Evolutionary conservation across 2,113 vertebrate species (phyloP).

Genomic region (Pseudorectes ferrugineus): DNA sequence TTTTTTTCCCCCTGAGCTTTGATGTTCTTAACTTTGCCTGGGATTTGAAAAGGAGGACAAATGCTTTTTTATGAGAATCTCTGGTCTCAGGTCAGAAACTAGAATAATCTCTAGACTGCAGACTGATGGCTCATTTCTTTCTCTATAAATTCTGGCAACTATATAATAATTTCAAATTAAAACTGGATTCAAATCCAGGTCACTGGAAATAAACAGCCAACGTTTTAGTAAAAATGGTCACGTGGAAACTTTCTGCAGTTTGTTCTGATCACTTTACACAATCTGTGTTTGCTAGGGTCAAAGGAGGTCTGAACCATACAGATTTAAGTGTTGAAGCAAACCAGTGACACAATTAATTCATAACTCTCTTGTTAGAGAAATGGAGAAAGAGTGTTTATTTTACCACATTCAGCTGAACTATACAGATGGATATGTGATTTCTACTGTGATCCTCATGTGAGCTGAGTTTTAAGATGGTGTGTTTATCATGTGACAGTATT

Average conservation of each 20-base stretch:
- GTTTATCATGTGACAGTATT: background rate
- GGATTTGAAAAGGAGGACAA: background rate
- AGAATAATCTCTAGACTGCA: background rate
- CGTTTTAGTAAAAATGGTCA: background rate
- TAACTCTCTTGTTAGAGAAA: background rate
- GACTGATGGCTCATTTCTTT: constrained; percentile 25
- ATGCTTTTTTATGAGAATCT: background rate
- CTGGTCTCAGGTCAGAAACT: background rate
- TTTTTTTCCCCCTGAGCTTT: background rate
- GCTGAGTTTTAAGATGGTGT: background rate
- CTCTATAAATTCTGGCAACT: constrained; percentile 7
- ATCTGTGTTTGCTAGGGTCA: background rate
- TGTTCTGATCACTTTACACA: background rate
- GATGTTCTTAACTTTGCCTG: background rate
- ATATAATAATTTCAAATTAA: constrained; percentile 45
- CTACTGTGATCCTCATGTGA: background rate
- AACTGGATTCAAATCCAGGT: constrained; percentile 28
- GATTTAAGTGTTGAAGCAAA: background rate
- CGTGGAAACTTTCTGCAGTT: background rate
- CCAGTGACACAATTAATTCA: background rate
- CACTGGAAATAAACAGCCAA: background rate
- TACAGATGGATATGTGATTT: background rate
- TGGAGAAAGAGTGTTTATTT: background rate
- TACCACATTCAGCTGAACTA: background rate
- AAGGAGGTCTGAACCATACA: background rate